Evolutionary conservation across 1,140 invertebrate species (phyloP).

Genomic region (Triops cancriformis): DNA sequence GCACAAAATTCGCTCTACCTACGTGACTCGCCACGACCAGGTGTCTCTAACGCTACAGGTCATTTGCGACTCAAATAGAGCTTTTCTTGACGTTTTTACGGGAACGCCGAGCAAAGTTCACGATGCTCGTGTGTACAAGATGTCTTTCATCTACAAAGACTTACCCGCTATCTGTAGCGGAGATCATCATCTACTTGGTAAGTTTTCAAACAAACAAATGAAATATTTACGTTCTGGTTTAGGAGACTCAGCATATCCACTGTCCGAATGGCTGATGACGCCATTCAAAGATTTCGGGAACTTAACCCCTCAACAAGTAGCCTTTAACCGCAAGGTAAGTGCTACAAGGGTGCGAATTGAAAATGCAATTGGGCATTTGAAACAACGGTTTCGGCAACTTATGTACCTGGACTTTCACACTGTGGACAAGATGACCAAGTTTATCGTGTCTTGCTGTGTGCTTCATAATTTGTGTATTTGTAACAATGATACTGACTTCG

Average conservation of each 20-base stretch:
- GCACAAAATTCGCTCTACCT: too few species aligned
- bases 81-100: conserved; percentile 34
- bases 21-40: conserved; percentile 33
- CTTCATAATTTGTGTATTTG: too few species aligned
- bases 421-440: too few species aligned
- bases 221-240: not conserved
- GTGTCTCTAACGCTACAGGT: conserved; percentile 34
- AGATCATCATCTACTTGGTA: conserved; percentile 33
- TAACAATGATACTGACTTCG: conserved; percentile 27
- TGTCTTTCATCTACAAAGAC: conserved; percentile 28
- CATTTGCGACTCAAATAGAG: conserved; percentile 32
- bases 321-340: not conserved
- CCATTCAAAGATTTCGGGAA: too few species aligned
- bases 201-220: not conserved
- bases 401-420: too few species aligned
- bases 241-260: too few species aligned
- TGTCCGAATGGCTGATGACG: too few species aligned
- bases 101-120: conserved; percentile 33
- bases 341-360: too few species aligned
- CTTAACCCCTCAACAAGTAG: not conserved
- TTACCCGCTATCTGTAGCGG: conserved; percentile 30
- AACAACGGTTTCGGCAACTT: too few species aligned
- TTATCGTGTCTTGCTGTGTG: too few species aligned
- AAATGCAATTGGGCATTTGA: too few species aligned
- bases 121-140: conserved; percentile 32